phyloP scores from a whole-genome alignment of 2,797 vertebrate species.

The Periophthalmus magnuspinnatus region DNA sequence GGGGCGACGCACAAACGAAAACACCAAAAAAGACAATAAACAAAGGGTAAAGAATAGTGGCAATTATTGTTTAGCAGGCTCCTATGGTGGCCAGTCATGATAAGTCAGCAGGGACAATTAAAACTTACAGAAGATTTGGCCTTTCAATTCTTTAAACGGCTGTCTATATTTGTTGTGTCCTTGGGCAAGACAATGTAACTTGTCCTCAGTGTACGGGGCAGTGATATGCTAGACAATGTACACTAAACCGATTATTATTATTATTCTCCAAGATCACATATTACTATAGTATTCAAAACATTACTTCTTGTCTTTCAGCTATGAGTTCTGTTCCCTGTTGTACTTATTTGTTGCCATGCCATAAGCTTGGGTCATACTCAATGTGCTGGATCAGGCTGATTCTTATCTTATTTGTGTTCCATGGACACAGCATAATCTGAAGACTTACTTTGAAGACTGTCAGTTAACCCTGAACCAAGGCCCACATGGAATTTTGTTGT shows the following conservation, averaged over 20 bases:
- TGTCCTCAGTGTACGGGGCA: not conserved
- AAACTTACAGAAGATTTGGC: not conserved
- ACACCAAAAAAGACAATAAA: constrained; percentile 9
- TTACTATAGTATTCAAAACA: not conserved
- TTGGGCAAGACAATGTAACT: not conserved
- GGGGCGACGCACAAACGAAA: constrained; percentile 20
- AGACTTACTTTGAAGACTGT: constrained; percentile 27
- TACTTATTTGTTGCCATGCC: constrained; percentile 19
- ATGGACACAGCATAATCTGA: constrained; percentile 12
- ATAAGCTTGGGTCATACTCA: constrained; percentile 15
- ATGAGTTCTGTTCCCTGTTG: not conserved
- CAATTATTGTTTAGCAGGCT: not conserved
- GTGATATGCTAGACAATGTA: not conserved
- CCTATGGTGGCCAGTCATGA: constrained; percentile 6
- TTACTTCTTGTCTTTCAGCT: not conserved
- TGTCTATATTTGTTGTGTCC: not conserved
- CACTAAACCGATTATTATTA: not conserved
- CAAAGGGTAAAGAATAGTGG: not conserved
- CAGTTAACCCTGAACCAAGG: constrained; percentile 17
- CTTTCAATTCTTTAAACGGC: not conserved
- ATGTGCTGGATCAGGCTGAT: constrained; percentile 56
- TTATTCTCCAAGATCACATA: not conserved
- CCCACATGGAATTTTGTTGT: constrained; percentile 47
- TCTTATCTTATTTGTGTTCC: constrained; percentile 58
- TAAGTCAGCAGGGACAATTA: not conserved